Base-by-base conservation (phyloP, 2,797 vertebrate species). In the Xenopus petersii region DNA sequence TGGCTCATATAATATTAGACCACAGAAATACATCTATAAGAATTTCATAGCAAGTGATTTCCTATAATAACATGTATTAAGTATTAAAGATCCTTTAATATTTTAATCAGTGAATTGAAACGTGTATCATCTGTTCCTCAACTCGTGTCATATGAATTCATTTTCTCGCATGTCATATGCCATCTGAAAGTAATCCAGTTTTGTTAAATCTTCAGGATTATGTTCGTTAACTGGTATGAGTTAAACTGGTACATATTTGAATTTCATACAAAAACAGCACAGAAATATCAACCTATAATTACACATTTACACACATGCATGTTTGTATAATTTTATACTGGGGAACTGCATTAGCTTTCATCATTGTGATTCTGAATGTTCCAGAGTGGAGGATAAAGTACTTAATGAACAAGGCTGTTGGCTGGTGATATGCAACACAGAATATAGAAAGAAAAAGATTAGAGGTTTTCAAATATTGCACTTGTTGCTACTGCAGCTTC, bases 281-380 rank as follows among this genome's bases (percentile, higher is more conserved):
- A 24, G 49, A 78, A 47, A 64, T 26, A 54, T 79, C 70, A 55
- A 74, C 76, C 12, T 70, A 65, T 54, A 60, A 63, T 72, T 67
- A 49, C 21, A 10, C 60, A 48, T 10, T 24, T 64, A 33, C 61
- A 63, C 21, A 26, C 61, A 63, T 83, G 79, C 63, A 72, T 49
- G 56, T 83, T 63, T 71, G 81, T 84, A 86, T 84, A 83, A 82
- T 81, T 82, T 42, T 81, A 82, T 74, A 82, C 83, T 83, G 67
- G 80, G 85, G 76, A 81, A 83, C 82, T 79, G 75, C 67, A 80
- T 73, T 83, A 70, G 71, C 75, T 87, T 86, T 83, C 70, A 75
- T 87, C 83, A 82, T 85, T 85, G 79, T 85, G 48, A 71, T 85
- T 83, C 76, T 81, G 62, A 68, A 54, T 8, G 5, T 11, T 85